These are phyloP conservation scores for Hydrotaea cyrtoneurina DNA, from an alignment of 2,888 invertebrate species.

Conservation along the genomic window DNA sequence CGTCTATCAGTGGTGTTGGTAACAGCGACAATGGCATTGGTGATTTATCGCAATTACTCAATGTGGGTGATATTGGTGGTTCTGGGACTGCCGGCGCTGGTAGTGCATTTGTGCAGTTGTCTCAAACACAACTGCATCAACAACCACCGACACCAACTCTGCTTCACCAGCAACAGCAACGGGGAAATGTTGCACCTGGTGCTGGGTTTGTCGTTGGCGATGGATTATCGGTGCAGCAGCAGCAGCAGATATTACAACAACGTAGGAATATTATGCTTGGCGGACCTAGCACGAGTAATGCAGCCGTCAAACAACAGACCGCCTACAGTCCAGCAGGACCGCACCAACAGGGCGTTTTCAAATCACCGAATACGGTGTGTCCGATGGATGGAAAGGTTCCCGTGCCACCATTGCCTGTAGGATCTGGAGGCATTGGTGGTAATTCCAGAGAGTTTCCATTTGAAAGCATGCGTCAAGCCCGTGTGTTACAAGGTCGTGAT, in stretches of 20 bases:
- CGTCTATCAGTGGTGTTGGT: slow-evolving; percentile 70
- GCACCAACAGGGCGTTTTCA: slow-evolving; percentile 81
- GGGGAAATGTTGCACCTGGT: slow-evolving; percentile 70
- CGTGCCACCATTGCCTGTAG: slow-evolving; percentile 82
- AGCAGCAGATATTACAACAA: slow-evolving; percentile 73
- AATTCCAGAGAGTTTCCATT: slow-evolving; percentile 87
- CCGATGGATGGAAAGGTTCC: slow-evolving; percentile 89
- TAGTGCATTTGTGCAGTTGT: slow-evolving; percentile 64
- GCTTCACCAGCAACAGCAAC: slow-evolving; percentile 67
- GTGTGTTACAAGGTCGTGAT: slow-evolving; percentile 90
- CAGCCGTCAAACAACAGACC: slow-evolving; percentile 66
- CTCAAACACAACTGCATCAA: slow-evolving; percentile 62
- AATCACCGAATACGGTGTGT: slow-evolving; percentile 93
- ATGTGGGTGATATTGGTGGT: slow-evolving; percentile 71
- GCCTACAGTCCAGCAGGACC: slow-evolving; percentile 52
- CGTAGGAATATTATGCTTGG: slow-evolving; percentile 69
- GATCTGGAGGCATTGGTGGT: slow-evolving; percentile 77
- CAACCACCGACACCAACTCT: slow-evolving; percentile 25
- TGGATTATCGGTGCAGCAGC: slow-evolving; percentile 63
- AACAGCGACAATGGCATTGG: slow-evolving; percentile 68
- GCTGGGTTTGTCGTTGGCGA: slow-evolving; percentile 48
- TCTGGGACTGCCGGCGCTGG: slow-evolving; percentile 65
- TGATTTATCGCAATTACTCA: slow-evolving; percentile 72
- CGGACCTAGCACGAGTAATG: slow-evolving; percentile 67
- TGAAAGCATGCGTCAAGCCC: slow-evolving; percentile 94